These are phyloP conservation scores for Aspidiotus rigidus DNA, from an alignment of 2,888 invertebrate species.

Conservation along the genomic window DNA sequence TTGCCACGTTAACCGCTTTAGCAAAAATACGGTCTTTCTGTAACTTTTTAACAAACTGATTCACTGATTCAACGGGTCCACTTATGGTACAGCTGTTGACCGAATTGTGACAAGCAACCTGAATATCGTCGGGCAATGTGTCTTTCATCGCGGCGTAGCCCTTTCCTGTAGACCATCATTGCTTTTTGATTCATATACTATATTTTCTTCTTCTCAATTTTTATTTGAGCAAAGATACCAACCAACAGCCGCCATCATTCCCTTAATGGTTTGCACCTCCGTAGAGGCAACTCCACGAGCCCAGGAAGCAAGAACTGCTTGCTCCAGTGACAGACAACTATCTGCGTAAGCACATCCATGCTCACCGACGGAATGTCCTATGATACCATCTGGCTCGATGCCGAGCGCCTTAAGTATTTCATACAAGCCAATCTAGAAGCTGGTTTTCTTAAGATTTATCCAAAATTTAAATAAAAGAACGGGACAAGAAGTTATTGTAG, in stretches of 20 bases:
- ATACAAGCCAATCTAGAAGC: slow-evolving; percentile 50
- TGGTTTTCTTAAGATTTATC: background rate
- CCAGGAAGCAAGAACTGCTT: slow-evolving; percentile 53
- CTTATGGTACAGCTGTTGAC: slow-evolving; percentile 68
- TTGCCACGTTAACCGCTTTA: slow-evolving; percentile 39
- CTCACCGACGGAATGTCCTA: slow-evolving; percentile 60
- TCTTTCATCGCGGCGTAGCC: slow-evolving; percentile 39
- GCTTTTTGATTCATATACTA: background rate
- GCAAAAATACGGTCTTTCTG: slow-evolving; percentile 42
- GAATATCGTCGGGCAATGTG: slow-evolving; percentile 49
- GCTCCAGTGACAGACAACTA: slow-evolving; percentile 53
- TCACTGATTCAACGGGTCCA: slow-evolving; percentile 56
- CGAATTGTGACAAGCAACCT: slow-evolving; percentile 72
- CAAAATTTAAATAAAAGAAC: background rate
- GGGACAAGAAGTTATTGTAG: background rate
- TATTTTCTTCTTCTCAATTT: no score
- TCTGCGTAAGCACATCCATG: slow-evolving; percentile 57
- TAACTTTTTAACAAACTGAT: slow-evolving; percentile 50
- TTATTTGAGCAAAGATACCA: background rate
- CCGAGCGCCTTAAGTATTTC: slow-evolving; percentile 55
- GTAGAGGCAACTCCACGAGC: slow-evolving; percentile 48
- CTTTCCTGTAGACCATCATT: slow-evolving; percentile 35
- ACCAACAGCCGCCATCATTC: slow-evolving; percentile 51
- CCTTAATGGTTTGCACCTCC: slow-evolving; percentile 43
- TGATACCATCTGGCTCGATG: slow-evolving; percentile 60